Conservation (phyloP, 2,888 invertebrate species). For the Drosophila rubida region DNA sequence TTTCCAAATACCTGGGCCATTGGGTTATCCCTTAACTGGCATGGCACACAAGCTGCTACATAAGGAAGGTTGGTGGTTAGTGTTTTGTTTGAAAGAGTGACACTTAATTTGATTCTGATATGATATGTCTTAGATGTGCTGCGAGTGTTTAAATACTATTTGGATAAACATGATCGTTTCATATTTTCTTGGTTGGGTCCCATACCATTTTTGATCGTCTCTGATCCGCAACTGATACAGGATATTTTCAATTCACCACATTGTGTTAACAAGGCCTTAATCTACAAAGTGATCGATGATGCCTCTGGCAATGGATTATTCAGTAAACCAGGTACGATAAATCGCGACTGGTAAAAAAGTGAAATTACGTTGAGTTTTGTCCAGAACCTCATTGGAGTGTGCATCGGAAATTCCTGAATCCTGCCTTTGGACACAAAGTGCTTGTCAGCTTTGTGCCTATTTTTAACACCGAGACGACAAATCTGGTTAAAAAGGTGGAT, state of each 20-base stretch:
- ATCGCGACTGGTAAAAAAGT: slow-evolving; percentile 40
- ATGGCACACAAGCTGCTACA: slow-evolving; percentile 72
- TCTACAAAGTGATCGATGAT: slow-evolving; percentile 80
- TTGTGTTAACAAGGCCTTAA: slow-evolving; percentile 80
- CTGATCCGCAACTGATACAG: slow-evolving; percentile 78
- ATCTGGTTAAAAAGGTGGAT: slow-evolving; percentile 58
- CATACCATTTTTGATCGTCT: slow-evolving; percentile 68
- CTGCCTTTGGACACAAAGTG: slow-evolving; percentile 81
- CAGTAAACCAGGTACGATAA: slow-evolving; percentile 68
- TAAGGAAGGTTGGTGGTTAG: slow-evolving; percentile 73
- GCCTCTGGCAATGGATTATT: slow-evolving; percentile 80
- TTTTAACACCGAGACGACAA: slow-evolving; percentile 76
- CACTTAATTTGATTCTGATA: not conserved
- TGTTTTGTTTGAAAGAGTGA: not conserved
- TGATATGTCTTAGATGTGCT: slow-evolving; percentile 63
- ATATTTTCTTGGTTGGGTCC: slow-evolving; percentile 83
- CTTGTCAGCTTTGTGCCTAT: slow-evolving; percentile 79
- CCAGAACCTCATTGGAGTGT: slow-evolving; percentile 80
- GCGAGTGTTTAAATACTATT: slow-evolving; percentile 51
- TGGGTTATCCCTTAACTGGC: slow-evolving; percentile 81
- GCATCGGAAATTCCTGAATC: slow-evolving; percentile 82
- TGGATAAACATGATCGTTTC: slow-evolving; percentile 62
- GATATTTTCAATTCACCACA: slow-evolving; percentile 80
- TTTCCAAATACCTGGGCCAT: slow-evolving; percentile 77
- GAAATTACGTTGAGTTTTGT: not conserved